Conservation (phyloP, 1,140 invertebrate species). For the Bombus vancouverensis region DNA sequence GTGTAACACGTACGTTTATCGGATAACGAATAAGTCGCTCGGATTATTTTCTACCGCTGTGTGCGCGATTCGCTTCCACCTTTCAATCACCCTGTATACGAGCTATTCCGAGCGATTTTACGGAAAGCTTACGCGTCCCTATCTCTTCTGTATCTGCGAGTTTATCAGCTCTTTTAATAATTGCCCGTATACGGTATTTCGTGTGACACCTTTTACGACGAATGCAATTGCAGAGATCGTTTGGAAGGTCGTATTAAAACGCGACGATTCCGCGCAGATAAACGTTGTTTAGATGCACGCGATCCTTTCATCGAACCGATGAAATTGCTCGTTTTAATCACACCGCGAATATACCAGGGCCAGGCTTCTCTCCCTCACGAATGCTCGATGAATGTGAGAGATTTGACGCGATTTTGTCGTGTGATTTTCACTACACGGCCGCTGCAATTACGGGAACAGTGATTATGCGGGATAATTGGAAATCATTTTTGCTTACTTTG, state of each 20-base stretch:
- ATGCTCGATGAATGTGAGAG: background rate
- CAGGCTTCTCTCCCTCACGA: background rate
- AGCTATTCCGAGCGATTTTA: background rate
- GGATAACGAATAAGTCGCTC: too few relatives aligned
- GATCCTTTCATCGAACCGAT: conserved; percentile 32
- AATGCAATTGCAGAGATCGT: background rate
- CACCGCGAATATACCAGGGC: background rate
- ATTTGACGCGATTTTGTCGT: background rate
- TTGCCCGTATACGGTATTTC: background rate
- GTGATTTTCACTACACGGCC: background rate
- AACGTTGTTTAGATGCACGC: conserved; percentile 48
- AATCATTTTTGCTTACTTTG: background rate
- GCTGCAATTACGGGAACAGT: background rate
- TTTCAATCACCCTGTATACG: background rate
- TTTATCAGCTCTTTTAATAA: conserved; percentile 15
- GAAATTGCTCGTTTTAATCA: conserved; percentile 42
- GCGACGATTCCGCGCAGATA: conserved; percentile 3
- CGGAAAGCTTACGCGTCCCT: background rate
- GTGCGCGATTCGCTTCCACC: background rate
- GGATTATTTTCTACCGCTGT: background rate
- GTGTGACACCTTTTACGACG: conserved; percentile 15
- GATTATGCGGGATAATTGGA: background rate
- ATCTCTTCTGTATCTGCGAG: background rate
- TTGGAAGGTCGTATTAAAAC: background rate
- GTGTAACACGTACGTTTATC: background rate